Evolutionary conservation across 2,888 invertebrate species (phyloP), one percentile per base, ranked within the genome.

Genomic region (Parapristionchus giblindavisi): DNA sequence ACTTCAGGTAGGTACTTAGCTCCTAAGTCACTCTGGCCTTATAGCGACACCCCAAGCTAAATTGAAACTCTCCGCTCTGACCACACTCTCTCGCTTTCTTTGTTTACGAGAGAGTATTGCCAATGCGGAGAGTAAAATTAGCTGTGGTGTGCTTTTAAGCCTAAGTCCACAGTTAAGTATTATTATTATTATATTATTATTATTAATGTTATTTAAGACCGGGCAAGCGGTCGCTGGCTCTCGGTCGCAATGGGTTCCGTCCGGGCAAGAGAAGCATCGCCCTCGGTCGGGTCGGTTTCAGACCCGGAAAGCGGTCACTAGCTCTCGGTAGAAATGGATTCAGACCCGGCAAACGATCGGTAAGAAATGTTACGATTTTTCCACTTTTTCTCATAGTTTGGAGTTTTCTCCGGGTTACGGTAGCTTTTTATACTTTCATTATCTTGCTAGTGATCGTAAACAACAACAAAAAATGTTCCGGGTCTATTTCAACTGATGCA

Each of bases 261-360:
- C 81, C 81, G 17, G 84, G 80, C 70, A 85, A 85, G 76, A 78
- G 86, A 21, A 81, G 84, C n/a, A 80, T 85, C 79, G 84, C 86
- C 21, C 79, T 85, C 48, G 86, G 85, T 34, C 60, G 86, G 51
- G 76, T 78, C 68, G 83, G 84, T 48, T 85, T 86, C 80, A 79
- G 86, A 21, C 85, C 86, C n/a, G 86, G 85, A 76, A 86, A 86
- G 76, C 76, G 86, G 43, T 78, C 80, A 66, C 77, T 80, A 63
- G 85, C 83, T 38, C 76, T 79, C 24, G 76, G 77, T 24, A 32
- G 78, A 17, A 72, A 73, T 24, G 63, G 65, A 51, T 74, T 58
- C 63, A 34, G 77, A 34, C 80, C 60, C 24, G 71, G 71, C 24
- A 76, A 76, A 56, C 34, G 76, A 36, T 68, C 68, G 52, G 52